Percentiles rank a stretch among this genome's conserved stretches.
These are phyloP conservation scores for Sardinella longiceps DNA, from an alignment of 2,797 vertebrate genomes.

Conservation along the genomic window DNA sequence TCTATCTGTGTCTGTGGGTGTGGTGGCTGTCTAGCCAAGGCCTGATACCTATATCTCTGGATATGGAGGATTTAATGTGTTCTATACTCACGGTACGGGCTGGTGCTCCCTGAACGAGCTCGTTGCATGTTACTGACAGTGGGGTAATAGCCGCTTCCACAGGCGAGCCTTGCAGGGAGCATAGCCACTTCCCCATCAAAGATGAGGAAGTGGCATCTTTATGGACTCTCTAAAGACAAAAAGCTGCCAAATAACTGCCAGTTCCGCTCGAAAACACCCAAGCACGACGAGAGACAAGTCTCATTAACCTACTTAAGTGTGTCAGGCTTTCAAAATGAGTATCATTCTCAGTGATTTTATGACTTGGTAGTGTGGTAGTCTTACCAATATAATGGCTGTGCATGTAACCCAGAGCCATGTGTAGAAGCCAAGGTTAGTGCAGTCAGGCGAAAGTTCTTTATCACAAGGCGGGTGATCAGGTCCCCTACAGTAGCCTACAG, in stretches of 20 bases:
- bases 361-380: neutral
- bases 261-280: neutral
- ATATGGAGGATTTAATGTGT: neutral
- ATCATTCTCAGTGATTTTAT: neutral
- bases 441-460: neutral
- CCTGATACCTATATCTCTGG: neutral
- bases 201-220: neutral
- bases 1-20: neutral
- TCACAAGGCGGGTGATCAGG: neutral
- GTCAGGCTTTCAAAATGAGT: neutral
- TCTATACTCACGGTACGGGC: neutral
- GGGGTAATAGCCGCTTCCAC: neutral
- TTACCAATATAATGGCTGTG: neutral
- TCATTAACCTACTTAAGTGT: neutral
- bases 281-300: neutral
- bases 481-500: too few relatives aligned
- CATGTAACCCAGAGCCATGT: neutral
- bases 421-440: conserved; percentile 1
- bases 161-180: neutral
- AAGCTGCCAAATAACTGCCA: conserved; percentile 17
- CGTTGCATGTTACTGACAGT: neutral
- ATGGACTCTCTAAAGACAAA: conserved; percentile 7
- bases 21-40: neutral
- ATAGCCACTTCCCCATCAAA: neutral
- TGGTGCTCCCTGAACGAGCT: neutral